phyloP scores from a whole-genome alignment of 2,113 vertebrate species.

The human region GRCh38 chr3:25155501-25156000 shows the following conservation, averaged over 20 bases:
- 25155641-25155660: neutral
- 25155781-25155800: slow-evolving; percentile 41
- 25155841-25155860: slow-evolving; percentile 57
- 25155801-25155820: slow-evolving; percentile 52
- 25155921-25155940: slow-evolving; percentile 73
- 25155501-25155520: slow-evolving; percentile 80
- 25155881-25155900: slow-evolving; percentile 62
- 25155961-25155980: slow-evolving; percentile 66
- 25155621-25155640: slow-evolving; percentile 59
- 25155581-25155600: slow-evolving; percentile 78
- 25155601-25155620: slow-evolving; percentile 71
- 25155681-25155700: slow-evolving; percentile 56
- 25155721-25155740: slow-evolving; percentile 21
- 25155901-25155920: slow-evolving; percentile 70
- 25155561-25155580: slow-evolving; percentile 72
- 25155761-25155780: slow-evolving; percentile 75
- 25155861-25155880: slow-evolving; percentile 61
- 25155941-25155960: slow-evolving; percentile 75
- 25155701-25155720: slow-evolving; percentile 44
- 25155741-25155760: slow-evolving; percentile 30
- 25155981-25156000: slow-evolving; percentile 51
- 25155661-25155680: slow-evolving; percentile 19
- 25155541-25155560: slow-evolving; percentile 79
- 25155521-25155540: slow-evolving; percentile 70
- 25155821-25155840: slow-evolving; percentile 69